Base-by-base conservation (phyloP, 2,888 invertebrate genomes). In the Terebella lapidaria region DNA sequence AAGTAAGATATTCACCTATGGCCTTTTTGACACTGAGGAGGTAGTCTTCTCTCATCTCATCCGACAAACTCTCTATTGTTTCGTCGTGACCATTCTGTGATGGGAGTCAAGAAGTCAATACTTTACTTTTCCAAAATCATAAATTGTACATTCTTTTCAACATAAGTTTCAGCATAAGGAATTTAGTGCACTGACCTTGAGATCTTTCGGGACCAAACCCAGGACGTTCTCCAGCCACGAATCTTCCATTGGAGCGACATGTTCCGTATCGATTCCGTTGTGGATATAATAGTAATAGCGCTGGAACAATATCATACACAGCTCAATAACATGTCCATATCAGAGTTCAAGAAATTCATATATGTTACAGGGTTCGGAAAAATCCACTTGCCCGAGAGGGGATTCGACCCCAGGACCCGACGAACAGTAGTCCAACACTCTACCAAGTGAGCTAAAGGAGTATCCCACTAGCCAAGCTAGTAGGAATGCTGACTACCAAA, bases 221-320 rank as follows among this genome's bases (percentile, higher is more conserved):
- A 81, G 74, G 24, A 83, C 82, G 70, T 83, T 78, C 47, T 80
- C 83, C 61, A 94, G 83, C 74, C 91, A 87, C 71, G 84, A 84
- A 59, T 86, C 85, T 73, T 90, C 90, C 75, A 94, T 84, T 1
- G 92, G 89, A 0, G 92, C 89, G 0, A 94, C 91, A 75, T 93
- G 89, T 65, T 89, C 87, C 2, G 92, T 92, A 75, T 93, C 93
- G 51, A 94, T 89, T 0, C 94, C 94, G 78, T 92, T 89, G 72
- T 89, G 88, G 54, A 94, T 87, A 74, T 93, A 95, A 79, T 92
- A 92, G 78, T 92, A 91, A 80, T 94, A 94, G 65, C 92, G 85
- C 73, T 83, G 73, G 3, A 24, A 35, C n/a, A 10, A 35, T 35
- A 52, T 30, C 18, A 55, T 46, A 18, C 18, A 60, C 72, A 62